phyloP scores from a whole-genome alignment of 2,797 vertebrate genomes.

The Taeniopygia guttata region DNA sequence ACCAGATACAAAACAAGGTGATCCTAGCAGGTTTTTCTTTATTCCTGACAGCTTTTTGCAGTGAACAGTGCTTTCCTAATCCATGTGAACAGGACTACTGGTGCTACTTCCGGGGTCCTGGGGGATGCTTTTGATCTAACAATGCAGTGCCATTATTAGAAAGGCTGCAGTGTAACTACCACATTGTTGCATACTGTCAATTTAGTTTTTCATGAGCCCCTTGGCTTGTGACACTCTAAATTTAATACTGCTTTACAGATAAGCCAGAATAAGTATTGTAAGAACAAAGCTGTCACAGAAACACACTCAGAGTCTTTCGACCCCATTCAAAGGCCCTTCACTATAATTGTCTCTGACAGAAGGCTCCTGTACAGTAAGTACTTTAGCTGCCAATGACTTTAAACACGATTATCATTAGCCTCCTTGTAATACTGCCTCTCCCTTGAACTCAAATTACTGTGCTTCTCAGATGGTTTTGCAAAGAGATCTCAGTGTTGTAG shows the following conservation, averaged over 20 bases:
- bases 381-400: slow-evolving; percentile 45
- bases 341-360: slow-evolving; percentile 49
- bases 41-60: background rate
- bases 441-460: slow-evolving; percentile 41
- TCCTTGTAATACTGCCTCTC: slow-evolving; percentile 8
- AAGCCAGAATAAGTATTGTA: slow-evolving; percentile 51
- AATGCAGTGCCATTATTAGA: background rate
- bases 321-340: slow-evolving; percentile 38
- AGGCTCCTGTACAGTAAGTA: slow-evolving; percentile 23
- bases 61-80: background rate
- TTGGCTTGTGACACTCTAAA: background rate
- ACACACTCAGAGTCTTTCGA: background rate
- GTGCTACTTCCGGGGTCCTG: background rate
- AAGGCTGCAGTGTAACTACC: background rate
- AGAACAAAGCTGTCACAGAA: slow-evolving; percentile 50
- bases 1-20: background rate
- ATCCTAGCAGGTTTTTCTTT: background rate
- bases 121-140: background rate
- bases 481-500: background rate
- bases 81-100: background rate
- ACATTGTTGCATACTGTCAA: slow-evolving; percentile 1
- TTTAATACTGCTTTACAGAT: slow-evolving; percentile 8
- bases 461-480: slow-evolving; percentile 29
- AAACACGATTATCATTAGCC: slow-evolving; percentile 31
- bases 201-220: slow-evolving; percentile 38